Conservation (phyloP, 2,113 vertebrate species). For the Megaceryle torquata region DNA sequence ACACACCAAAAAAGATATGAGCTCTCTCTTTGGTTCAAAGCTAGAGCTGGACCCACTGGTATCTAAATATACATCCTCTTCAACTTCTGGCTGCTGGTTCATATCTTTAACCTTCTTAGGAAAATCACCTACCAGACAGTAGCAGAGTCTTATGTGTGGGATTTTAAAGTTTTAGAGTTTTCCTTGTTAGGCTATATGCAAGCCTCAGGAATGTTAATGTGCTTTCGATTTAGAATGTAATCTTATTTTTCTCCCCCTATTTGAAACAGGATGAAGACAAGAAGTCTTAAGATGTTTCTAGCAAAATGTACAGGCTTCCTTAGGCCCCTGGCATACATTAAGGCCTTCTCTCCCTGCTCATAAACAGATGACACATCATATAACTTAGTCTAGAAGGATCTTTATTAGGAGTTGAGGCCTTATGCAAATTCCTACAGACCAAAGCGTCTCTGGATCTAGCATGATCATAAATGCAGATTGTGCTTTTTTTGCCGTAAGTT, state of each 20-base stretch:
- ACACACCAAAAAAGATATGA: neutral
- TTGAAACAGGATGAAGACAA: neutral
- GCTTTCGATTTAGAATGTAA: neutral
- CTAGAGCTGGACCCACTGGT: neutral
- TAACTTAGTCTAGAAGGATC: neutral
- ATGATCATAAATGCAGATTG: neutral
- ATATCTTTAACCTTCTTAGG: neutral
- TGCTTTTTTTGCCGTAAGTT: neutral
- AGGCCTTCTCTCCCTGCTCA: neutral
- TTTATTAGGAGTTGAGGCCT: neutral
- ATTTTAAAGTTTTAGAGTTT: neutral
- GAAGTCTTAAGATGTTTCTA: neutral
- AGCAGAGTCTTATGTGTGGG: neutral
- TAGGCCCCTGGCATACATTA: neutral
- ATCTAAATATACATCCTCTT: neutral
- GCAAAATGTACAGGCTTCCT: neutral
- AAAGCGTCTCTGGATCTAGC: neutral
- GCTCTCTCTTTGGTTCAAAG: neutral
- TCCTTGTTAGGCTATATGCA: neutral
- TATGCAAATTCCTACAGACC: neutral
- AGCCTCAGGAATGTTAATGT: neutral
- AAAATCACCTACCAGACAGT: neutral
- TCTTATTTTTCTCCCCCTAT: too few species aligned
- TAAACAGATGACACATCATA: neutral
- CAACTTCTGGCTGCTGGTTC: neutral